These are phyloP conservation scores for Trididemnum nubilum DNA, from an alignment of 23 tunicate genomes.

Conservation along the genomic window DNA sequence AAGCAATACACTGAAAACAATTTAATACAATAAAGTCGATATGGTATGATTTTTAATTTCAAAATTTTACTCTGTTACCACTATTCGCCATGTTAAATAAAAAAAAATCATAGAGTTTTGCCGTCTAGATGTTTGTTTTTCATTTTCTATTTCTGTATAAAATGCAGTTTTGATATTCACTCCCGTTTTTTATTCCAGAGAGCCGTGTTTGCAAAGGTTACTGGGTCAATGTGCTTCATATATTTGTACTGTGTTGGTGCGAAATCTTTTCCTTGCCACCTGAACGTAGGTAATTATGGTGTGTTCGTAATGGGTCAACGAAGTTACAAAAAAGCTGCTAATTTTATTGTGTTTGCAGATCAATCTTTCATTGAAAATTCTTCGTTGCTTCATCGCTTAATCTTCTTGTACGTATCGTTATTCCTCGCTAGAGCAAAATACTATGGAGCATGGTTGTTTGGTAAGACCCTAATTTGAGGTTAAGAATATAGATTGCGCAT, in stretches of 20 bases:
- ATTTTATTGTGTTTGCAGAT: neutral
- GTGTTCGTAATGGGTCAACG: neutral
- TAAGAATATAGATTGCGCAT: no score
- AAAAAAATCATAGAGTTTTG: neutral
- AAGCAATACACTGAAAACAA: no score
- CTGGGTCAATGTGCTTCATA: slow-evolving; percentile 29
- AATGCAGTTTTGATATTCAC: neutral
- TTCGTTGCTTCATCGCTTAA: slow-evolving; percentile 14
- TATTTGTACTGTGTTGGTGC: slow-evolving; percentile 31
- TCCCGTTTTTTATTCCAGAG: neutral
- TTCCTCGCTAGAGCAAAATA: slow-evolving; percentile 57
- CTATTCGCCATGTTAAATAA: no score
- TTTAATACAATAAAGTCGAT: no score
- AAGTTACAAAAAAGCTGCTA: neutral
- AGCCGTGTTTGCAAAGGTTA: slow-evolving; percentile 13
- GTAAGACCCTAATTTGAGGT: no score
- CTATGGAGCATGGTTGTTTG: slow-evolving; percentile 75
- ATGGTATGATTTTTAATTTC: no score
- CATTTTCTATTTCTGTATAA: neutral
- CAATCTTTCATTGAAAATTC: neutral
- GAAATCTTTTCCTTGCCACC: slow-evolving; percentile 17
- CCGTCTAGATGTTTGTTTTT: neutral
- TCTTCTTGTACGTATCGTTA: slow-evolving; percentile 57
- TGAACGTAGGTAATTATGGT: slow-evolving; percentile 38
- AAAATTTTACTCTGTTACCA: no score